Evolutionary conservation across 2,797 vertebrate genomes (phyloP), one percentile per base, ranked within the genome.

Genomic region (Spatula versicolor): DNA sequence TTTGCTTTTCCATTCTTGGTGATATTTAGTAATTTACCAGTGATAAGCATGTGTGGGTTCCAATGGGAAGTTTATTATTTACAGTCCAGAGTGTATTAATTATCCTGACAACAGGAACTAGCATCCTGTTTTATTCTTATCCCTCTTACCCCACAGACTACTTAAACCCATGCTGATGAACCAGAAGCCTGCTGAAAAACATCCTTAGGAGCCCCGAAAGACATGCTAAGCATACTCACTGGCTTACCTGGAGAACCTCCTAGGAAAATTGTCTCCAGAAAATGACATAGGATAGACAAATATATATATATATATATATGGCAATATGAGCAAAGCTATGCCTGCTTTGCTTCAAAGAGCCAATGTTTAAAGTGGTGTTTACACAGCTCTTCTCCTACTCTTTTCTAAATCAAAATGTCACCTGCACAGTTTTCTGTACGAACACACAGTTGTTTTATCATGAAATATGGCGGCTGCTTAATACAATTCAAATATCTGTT

Each of bases 401-500:
- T 93, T 92, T 78, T 83, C 73, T 91, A 88, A 95, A 90, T 81
- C 71, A 72, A 92, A 88, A 55, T 78, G 62, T 92, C 85, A 95
- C 80, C 76, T 88, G n/a, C 73, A 50, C 31, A 72, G 76, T 58
- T 95, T 90, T 80, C 80, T 89, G 39, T 75, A 68, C 50, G 68
- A 88, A 83, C 62, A 74, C 14, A 77, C 9, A n/a, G 58, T 46
- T 66, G 16, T 86, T 90, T 86, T 93, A n/a, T 83, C 62, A 75
- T 90, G 83, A 95, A 93, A 74, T 88, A 76, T 33, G 30, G 50
- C 1, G 7, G 13, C 19, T 75, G 45, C 52, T 55, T 71, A 93
- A 46, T 50, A 64, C 37, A 91, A 90, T 90, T 91, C 20, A 87
- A 78, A 58, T 74, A 91, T 33, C 56, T n/a, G 39, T 75, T 77